phyloP scores from a whole-genome alignment of 2,888 invertebrate genomes.

The Drosophila peninsularis region DNA sequence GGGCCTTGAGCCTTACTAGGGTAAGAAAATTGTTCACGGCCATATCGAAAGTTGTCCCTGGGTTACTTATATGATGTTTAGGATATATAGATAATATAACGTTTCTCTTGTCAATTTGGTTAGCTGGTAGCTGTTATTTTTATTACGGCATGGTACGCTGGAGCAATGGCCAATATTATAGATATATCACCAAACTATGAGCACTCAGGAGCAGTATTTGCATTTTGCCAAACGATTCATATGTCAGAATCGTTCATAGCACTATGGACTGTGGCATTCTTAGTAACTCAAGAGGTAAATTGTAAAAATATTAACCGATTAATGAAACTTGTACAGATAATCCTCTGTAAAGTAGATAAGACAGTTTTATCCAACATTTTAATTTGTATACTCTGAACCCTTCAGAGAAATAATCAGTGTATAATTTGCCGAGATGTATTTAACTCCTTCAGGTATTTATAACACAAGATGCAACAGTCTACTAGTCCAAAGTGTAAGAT shows the following conservation, averaged over 20 bases:
- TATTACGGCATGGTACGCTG: constrained; percentile 90
- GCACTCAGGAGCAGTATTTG: constrained; percentile 88
- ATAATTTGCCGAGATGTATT: too few relatives aligned
- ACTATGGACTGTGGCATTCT: constrained; percentile 87
- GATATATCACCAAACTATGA: constrained; percentile 92
- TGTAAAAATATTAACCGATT: not conserved
- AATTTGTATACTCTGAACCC: too few relatives aligned
- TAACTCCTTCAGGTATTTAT: too few relatives aligned
- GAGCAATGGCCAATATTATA: constrained; percentile 91
- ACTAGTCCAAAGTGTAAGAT: too few relatives aligned
- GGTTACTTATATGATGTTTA: constrained; percentile 87
- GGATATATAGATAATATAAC: constrained; percentile 88
- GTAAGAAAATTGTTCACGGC: constrained; percentile 89
- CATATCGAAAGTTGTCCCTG: constrained; percentile 89
- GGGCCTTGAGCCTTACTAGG: constrained; percentile 88
- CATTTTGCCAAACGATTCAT: constrained; percentile 91
- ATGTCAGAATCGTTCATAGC: constrained; percentile 90
- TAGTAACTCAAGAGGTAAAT: constrained; percentile 87
- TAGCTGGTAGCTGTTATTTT: constrained; percentile 89
- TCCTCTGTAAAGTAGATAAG: too few relatives aligned
- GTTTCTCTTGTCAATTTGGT: constrained; percentile 88
- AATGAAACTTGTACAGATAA: not conserved
- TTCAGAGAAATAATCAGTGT: too few relatives aligned
- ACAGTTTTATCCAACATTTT: not conserved
- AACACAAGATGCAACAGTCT: too few relatives aligned